Percentiles rank a stretch among this genome's conserved stretches.
Evolutionary conservation across 2,113 vertebrate genomes (phyloP).

Genomic region (Caranx melampygus): DNA sequence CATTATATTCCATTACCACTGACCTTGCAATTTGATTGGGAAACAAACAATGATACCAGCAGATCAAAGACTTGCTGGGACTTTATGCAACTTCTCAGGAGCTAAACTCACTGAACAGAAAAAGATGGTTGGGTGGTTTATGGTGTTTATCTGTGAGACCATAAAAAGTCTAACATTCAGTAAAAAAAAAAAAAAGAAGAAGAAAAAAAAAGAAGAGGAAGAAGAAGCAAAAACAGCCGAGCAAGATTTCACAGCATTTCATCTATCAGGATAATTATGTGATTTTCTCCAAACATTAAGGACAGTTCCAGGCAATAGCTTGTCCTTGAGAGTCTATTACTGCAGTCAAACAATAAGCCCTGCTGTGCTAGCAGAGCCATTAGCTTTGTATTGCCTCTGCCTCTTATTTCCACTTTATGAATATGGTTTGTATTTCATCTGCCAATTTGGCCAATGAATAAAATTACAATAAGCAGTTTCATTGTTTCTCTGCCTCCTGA

Average conservation of each 20-base stretch:
- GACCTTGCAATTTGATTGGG: background rate
- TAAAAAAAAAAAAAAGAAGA: constrained; percentile 1
- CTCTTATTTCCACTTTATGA: constrained; percentile 66
- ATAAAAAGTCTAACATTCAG: constrained; percentile 3
- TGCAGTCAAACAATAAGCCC: constrained; percentile 52
- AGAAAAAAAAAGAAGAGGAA: background rate
- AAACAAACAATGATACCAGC: background rate
- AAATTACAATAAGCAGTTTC: constrained; percentile 65
- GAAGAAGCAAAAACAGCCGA: background rate
- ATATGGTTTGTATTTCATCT: constrained; percentile 65
- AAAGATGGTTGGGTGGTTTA: background rate
- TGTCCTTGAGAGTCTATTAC: constrained; percentile 59
- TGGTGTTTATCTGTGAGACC: background rate
- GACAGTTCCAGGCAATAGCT: constrained; percentile 35
- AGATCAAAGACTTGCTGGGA: too few species aligned
- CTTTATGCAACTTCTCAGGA: background rate
- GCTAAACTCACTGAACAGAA: background rate
- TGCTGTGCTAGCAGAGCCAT: constrained; percentile 40
- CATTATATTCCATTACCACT: background rate
- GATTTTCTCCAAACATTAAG: constrained; percentile 39
- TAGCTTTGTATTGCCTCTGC: constrained; percentile 55
- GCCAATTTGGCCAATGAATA: constrained; percentile 75
- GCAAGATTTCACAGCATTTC: background rate
- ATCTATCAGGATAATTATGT: constrained; percentile 42
- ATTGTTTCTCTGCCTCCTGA: constrained; percentile 39